Base-by-base conservation (phyloP, 2,797 vertebrate species). In the Meriones psammophilus region DNA sequence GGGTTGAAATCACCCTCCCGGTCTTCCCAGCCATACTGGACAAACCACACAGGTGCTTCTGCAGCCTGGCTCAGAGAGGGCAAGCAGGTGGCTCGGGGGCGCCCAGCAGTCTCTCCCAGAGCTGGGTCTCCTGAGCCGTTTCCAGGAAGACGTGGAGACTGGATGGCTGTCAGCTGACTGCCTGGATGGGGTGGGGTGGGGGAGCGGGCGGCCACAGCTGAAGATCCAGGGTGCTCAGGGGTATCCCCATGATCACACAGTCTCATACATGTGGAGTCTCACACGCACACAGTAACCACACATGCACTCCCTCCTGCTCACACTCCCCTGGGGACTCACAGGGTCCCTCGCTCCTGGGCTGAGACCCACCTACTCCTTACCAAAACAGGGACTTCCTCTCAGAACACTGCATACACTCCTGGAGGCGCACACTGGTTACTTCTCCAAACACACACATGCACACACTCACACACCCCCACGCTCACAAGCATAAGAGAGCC, bases 401-500 rank as follows among this genome's bases (percentile, higher is more conserved):
- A 1, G 14, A 64, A 12, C 28, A 15, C 56, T 54, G 14, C 36
- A 10, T 24, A 39, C 62, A 8, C 13, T 30, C 14, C 46, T 58
- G 58, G 18, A 64, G 58, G 4, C 4, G 22, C 88, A 74, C 22
- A 14, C 2, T 14, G 9, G 8, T 12, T n/a, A 17, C 0, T 0
- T 39, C 89, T 80, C 30, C 42, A 68, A 8, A 13, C 60, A 64
- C 24, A 28, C 4, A 28, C 56, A 12, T 10, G 15, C 36, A 12
- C 62, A 17, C 20, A 39, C 14, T 5, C 78, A 69, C 76, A 26
- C 36, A 12, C 20, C 8, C 39, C 33, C 9, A 79, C 46, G 7
- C 0, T 9, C 7, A 8, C 1, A 0, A 1, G 8, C 69, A 85
- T 73, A 7, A 28, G 62, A 46, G 54, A 68, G 0, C 71, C 76